Percentiles rank a stretch among this genome's conserved stretches.
Evolutionary conservation across 2,888 invertebrate species (phyloP).

Genomic region (Chloromyia formosa): DNA sequence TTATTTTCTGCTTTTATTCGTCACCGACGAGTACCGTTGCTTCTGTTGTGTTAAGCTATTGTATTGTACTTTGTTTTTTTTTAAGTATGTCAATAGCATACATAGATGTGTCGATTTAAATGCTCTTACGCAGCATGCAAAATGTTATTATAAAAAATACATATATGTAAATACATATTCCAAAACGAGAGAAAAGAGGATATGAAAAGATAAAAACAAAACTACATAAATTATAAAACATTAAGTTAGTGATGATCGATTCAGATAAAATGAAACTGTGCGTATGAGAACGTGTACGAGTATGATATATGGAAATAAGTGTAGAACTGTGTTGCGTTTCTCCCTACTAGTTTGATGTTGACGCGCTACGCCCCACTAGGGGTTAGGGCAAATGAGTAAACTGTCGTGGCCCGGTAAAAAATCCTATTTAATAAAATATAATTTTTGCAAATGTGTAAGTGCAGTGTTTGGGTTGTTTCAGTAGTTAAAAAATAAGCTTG

Average conservation of each 20-base stretch:
- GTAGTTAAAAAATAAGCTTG: too few relatives aligned
- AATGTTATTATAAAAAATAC: too few relatives aligned
- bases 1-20: too few relatives aligned
- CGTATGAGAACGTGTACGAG: constrained; percentile 23
- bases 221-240: background rate
- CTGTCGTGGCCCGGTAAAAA: background rate
- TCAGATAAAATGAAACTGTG: constrained; percentile 23
- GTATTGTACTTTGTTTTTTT: constrained; percentile 30
- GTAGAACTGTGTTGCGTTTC: background rate
- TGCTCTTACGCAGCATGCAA: background rate
- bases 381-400: too few relatives aligned
- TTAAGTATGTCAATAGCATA: constrained; percentile 20
- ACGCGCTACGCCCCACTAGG: background rate
- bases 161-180: too few relatives aligned
- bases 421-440: too few relatives aligned
- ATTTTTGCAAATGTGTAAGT: background rate
- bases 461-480: background rate
- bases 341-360: background rate
- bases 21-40: too few relatives aligned
- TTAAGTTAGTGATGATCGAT: background rate
- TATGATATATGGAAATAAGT: background rate
- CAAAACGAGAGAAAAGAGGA: too few relatives aligned
- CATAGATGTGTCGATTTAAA: constrained; percentile 19
- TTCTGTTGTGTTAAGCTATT: background rate
- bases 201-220: too few relatives aligned